Evolutionary conservation across 2,888 invertebrate genomes (phyloP), one percentile per base, ranked within the genome.

Genomic region (Syritta pipiens): DNA sequence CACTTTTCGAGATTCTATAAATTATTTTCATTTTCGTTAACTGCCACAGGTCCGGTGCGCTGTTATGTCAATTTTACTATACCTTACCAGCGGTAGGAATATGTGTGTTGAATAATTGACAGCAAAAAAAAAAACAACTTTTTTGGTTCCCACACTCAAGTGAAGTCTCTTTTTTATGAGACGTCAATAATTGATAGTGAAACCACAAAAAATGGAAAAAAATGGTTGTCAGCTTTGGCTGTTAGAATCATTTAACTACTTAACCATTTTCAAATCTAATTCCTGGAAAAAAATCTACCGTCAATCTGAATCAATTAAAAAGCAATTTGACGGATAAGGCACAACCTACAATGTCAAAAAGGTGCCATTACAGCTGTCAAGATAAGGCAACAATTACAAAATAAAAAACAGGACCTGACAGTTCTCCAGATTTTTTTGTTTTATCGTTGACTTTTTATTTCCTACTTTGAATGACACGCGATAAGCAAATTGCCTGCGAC

Each of bases 251-350:
- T 57, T 63, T 59, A 67, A 67, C 49, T 22, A 62, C 32, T 69
- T 48, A 44, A 59, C 48, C 60, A 48, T 3, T 10, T 22, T 6
- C 14, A 12, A 26, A 26, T 32, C 37, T 12, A 63, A 57, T 46
- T 71, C 46, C 57, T 42, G 59, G 42, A 44, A 19, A 48, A 24
- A 37, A 48, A 48, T 53, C 49, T 17, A 49, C 74, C 67, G 62
- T 68, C 79, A 79, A 79, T 74, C 74, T 62, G 57, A 79, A 68
- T 74, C 79, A 79, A 79, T 79, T 79, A 79, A 79, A 79, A 51
- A 68, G 46, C 79, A 62, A 79, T 79, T 74, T 79, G 74, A 79
- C 17, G 53, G 42, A 74, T 65, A 71, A 35, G 42, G 17, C 42
- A 35, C 48, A 51, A 46, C 62, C 49, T 20, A 57, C 53, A 53